Conservation (phyloP, 2,113 vertebrate genomes). For the Hystrix brachyura region DNA sequence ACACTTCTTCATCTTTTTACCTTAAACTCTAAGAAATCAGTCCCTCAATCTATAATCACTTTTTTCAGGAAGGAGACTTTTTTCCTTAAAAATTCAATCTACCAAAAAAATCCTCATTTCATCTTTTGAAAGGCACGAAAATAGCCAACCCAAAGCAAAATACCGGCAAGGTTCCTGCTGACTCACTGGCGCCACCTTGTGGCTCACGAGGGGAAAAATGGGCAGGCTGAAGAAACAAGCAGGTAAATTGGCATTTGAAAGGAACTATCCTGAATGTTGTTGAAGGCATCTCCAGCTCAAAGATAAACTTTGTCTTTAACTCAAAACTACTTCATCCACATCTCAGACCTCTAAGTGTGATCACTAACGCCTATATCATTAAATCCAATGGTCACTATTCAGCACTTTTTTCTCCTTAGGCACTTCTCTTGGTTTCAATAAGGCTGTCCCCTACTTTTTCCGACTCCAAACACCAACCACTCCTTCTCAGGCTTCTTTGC, state of each 20-base stretch:
- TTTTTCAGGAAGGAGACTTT: background rate
- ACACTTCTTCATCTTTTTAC: conserved; percentile 21
- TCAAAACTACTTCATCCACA: background rate
- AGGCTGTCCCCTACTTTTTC: background rate
- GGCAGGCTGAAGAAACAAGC: background rate
- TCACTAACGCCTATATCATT: background rate
- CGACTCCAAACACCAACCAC: background rate
- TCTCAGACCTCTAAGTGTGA: background rate
- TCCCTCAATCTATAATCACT: background rate
- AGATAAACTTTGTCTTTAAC: background rate
- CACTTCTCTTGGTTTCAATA: background rate
- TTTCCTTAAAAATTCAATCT: background rate
- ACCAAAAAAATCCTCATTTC: conserved; percentile 17
- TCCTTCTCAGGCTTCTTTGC: background rate
- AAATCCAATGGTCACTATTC: background rate
- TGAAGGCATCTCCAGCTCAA: background rate
- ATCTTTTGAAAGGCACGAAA: background rate
- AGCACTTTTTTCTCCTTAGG: background rate
- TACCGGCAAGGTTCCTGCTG: background rate
- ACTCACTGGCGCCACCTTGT: conserved; percentile 3
- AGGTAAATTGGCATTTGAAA: background rate
- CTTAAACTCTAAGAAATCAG: background rate
- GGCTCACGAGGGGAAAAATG: background rate
- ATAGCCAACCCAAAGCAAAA: background rate
- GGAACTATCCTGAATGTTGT: background rate